Evolutionary conservation across 2,113 vertebrate genomes (phyloP).

Genomic region (Daubentonia madagascariensis): DNA sequence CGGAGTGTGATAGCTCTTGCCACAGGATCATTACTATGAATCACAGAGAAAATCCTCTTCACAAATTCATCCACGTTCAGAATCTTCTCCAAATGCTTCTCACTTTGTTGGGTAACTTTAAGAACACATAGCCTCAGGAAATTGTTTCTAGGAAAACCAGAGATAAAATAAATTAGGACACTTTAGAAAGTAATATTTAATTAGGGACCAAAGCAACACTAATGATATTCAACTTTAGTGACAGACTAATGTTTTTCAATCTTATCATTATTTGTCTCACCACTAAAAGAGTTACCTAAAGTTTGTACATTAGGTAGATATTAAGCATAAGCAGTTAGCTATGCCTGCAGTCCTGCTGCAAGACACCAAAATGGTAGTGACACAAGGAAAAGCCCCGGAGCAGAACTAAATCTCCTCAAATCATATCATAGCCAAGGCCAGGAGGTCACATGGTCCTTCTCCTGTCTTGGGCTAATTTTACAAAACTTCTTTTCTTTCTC

Average conservation of each 20-base stretch:
- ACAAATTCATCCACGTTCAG: slow-evolving; percentile 99
- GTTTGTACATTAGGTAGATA: not conserved
- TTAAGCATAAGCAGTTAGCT: not conserved
- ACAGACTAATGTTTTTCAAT: not conserved
- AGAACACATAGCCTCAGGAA: slow-evolving; percentile 97
- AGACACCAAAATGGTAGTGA: not conserved
- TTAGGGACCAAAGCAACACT: not conserved
- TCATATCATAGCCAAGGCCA: not conserved
- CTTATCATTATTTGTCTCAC: not conserved
- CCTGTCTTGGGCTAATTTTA: not conserved
- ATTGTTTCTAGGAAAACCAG: slow-evolving; percentile 90
- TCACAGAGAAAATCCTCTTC: slow-evolving; percentile 98
- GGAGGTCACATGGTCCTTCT: not conserved
- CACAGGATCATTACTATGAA: slow-evolving; percentile 98
- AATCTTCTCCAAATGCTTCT: slow-evolving; percentile 99
- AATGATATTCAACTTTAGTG: not conserved
- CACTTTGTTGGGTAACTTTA: slow-evolving; percentile 98
- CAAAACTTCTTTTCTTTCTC: not conserved
- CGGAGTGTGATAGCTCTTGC: slow-evolving; percentile 97
- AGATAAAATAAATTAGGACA: not conserved
- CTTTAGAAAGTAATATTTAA: not conserved
- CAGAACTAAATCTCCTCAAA: not conserved
- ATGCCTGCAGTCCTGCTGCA: not conserved
- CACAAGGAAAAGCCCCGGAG: not conserved
- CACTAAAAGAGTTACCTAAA: not conserved